Evolutionary conservation across 2,888 invertebrate species (phyloP), one percentile per base, ranked within the genome.

Genomic region (Hydriomena furcata): DNA sequence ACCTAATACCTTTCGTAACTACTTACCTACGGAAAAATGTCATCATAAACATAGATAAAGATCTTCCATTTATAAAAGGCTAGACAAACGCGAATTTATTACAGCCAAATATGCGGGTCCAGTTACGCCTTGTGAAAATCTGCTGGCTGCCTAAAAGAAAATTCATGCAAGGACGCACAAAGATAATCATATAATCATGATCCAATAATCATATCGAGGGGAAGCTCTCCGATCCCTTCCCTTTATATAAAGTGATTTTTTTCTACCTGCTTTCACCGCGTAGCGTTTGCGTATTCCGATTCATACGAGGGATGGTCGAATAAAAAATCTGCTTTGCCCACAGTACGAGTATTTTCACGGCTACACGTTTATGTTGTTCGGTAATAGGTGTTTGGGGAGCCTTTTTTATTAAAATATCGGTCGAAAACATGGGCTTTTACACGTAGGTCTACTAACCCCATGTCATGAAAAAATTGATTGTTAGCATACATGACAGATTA

Each of bases 181-280:
- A 53, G 49, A 68, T 68, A 66, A 70, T 71, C 62, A 71, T 37
- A 37, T 71, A 76, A 72, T 73, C 73, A 73, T 72, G 68, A 73
- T 70, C 68, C 72, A 74, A 79, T 77, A 78, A 76, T 69, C 68
- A 74, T 72, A 72, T 63, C 45, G 58, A 60, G 65, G 61, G 55
- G 54, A 65, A 61, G 51, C 61, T 60, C 53, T 45, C 42, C 60
- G 55, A 67, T 65, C 68, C 70, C 67, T 74, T 73, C 27, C 37
- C 17, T 68, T 34, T 24, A 69, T 67, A 70, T 62, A 69, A 71
- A 68, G 65, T 67, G 65, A 58, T 70, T 69, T 71, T 40, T 17
- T 68, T 71, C 60, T 73, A 71, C 68, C 73, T 71, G 56, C 57
- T 68, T 68, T 64, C 60, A 55, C 42, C 58, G 58, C 56, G n/a